Evolutionary conservation across 2,113 vertebrate species (phyloP).

Genomic region (Passer montanus): DNA sequence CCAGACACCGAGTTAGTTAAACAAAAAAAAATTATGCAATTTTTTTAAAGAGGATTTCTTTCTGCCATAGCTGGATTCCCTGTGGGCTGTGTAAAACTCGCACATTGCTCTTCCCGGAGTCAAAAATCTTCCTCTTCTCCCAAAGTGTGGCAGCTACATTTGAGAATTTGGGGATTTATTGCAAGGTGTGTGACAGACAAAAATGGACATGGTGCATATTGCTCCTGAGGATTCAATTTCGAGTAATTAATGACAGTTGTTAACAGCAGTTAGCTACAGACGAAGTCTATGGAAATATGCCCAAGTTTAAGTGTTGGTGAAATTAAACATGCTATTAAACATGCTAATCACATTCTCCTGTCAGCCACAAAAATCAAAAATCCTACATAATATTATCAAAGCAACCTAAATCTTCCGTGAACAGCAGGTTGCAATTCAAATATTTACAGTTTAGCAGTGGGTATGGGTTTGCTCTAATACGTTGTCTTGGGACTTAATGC

Average conservation of each 20-base stretch:
- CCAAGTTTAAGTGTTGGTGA: background rate
- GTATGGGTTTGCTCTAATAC: slow-evolving; percentile 19
- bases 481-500: background rate
- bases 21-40: background rate
- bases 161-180: background rate
- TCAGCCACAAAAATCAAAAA: background rate
- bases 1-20: background rate
- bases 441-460: slow-evolving; percentile 6
- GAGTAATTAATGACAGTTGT: background rate
- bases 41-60: background rate
- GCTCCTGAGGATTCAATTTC: background rate
- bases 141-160: background rate
- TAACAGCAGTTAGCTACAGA: background rate
- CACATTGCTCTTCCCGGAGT: background rate
- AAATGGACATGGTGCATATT: background rate
- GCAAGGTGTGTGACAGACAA: background rate
- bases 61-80: background rate
- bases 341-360: background rate
- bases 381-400: background rate
- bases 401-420: background rate
- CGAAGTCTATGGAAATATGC: background rate
- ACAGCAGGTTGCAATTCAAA: background rate
- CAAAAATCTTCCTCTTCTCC: background rate
- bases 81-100: background rate
- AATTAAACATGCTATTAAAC: background rate